Conservation (phyloP, 2,888 invertebrate species). For the Brassicogethes aeneus region DNA sequence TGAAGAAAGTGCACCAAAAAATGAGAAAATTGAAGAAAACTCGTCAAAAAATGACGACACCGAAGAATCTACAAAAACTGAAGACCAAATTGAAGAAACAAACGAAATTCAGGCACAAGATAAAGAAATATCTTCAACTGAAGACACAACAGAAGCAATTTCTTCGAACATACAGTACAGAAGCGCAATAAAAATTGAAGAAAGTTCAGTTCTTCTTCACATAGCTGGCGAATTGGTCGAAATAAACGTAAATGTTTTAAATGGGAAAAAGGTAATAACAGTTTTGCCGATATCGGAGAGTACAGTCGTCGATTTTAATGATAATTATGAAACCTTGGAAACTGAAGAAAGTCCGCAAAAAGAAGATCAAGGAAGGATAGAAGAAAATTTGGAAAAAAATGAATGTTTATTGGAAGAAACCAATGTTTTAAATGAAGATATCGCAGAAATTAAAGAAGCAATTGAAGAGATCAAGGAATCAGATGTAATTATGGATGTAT, state of each 20-base stretch:
- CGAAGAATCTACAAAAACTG: conserved; percentile 5
- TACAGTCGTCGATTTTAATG: conserved; percentile 26
- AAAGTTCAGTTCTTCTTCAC: conserved; percentile 23
- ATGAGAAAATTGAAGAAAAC: too few relatives aligned
- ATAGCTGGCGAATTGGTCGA: conserved; percentile 29
- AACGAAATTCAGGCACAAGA: conserved; percentile 3
- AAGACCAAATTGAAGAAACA: conserved; percentile 6
- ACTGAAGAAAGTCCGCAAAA: not conserved
- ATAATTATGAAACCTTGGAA: conserved; percentile 20
- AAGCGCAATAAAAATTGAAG: conserved; percentile 25
- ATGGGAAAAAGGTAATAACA: conserved; percentile 29
- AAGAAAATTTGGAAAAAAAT: not conserved
- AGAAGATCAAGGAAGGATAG: not conserved
- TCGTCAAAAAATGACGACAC: conserved; percentile 10
- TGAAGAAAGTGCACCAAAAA: conserved; percentile 10
- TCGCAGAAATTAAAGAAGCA: conserved; percentile 5
- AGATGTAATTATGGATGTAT: conserved; percentile 8
- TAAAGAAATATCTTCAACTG: conserved; percentile 1
- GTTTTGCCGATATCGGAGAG: conserved; percentile 26
- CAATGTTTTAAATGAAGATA: too few relatives aligned
- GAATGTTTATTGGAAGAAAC: not conserved
- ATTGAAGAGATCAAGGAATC: conserved; percentile 8
- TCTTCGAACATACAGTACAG: conserved; percentile 12
- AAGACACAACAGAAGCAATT: not conserved
- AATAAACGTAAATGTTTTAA: conserved; percentile 24